Conservation (phyloP, 1,140 invertebrate species). For the Orchestia grillus region DNA sequence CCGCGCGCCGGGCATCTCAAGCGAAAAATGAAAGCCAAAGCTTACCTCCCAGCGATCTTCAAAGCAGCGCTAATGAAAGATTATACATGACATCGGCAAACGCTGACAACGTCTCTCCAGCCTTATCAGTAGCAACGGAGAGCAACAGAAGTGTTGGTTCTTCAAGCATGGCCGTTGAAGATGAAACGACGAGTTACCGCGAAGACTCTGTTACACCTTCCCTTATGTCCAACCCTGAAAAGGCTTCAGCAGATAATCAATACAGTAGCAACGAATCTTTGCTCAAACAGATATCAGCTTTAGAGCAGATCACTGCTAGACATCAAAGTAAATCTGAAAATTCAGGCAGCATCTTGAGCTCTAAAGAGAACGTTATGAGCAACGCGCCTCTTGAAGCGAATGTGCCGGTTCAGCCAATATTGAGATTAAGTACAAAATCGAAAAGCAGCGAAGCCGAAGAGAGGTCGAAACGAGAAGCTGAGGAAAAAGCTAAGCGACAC, state of each 20-base stretch:
- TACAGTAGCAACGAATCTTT: slow-evolving; percentile 42
- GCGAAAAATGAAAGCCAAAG: background rate
- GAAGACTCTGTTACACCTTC: slow-evolving; percentile 26
- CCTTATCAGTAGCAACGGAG: background rate
- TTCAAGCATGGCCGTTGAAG: slow-evolving; percentile 30
- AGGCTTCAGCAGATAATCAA: slow-evolving; percentile 19
- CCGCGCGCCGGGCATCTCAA: background rate
- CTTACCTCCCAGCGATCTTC: background rate
- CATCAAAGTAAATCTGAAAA: slow-evolving; percentile 21
- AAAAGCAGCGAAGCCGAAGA: background rate
- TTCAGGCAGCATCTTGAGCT: background rate
- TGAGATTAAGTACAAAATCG: slow-evolving; percentile 13
- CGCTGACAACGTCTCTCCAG: slow-evolving; percentile 18
- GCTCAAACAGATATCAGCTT: slow-evolving; percentile 18
- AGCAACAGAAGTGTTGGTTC: background rate
- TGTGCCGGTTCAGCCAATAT: slow-evolving; percentile 4
- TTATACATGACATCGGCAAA: background rate
- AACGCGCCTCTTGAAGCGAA: background rate
- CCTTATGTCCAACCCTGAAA: background rate
- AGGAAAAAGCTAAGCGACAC: background rate
- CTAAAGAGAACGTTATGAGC: background rate
- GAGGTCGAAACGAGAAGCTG: slow-evolving; percentile 7
- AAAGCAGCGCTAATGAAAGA: background rate
- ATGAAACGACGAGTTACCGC: background rate
- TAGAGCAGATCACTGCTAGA: slow-evolving; percentile 36